Evolutionary conservation across 64 coral and sea anemone species (phyloP).

Genomic region (Porites australiensis): DNA sequence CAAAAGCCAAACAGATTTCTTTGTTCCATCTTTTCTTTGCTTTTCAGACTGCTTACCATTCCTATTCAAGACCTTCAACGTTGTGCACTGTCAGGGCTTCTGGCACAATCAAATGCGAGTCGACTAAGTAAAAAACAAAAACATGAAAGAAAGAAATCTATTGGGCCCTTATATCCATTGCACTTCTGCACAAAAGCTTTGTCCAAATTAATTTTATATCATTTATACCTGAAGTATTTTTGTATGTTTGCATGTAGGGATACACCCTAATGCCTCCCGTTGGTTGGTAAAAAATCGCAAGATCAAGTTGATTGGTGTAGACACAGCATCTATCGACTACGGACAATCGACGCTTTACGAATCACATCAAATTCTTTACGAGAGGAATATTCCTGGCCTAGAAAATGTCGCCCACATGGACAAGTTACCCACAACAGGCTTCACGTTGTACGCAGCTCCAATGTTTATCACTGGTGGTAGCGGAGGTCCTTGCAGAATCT

Average conservation of each 20-base stretch:
- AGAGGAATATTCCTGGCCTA: constrained; percentile 64
- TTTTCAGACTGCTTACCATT: no score
- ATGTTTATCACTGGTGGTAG: constrained; percentile 74
- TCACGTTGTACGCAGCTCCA: constrained; percentile 70
- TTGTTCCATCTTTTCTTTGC: no score
- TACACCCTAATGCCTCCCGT: constrained; percentile 54
- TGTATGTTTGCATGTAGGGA: constrained; percentile 7
- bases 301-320: constrained; percentile 68
- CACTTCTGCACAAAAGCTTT: no score
- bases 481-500: constrained; percentile 67
- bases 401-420: constrained; percentile 86
- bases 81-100: no score
- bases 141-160: no score
- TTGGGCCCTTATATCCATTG: no score
- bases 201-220: no score
- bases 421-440: constrained; percentile 68
- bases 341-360: constrained; percentile 49
- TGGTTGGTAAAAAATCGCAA: constrained; percentile 71
- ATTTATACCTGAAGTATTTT: no score
- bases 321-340: constrained; percentile 71
- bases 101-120: no score
- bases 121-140: no score
- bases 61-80: no score
- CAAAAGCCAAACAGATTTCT: no score
- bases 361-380: constrained; percentile 55